These are phyloP conservation scores for Listronotus bonariensis DNA, from an alignment of 1,140 invertebrate species.

Conservation along the genomic window DNA sequence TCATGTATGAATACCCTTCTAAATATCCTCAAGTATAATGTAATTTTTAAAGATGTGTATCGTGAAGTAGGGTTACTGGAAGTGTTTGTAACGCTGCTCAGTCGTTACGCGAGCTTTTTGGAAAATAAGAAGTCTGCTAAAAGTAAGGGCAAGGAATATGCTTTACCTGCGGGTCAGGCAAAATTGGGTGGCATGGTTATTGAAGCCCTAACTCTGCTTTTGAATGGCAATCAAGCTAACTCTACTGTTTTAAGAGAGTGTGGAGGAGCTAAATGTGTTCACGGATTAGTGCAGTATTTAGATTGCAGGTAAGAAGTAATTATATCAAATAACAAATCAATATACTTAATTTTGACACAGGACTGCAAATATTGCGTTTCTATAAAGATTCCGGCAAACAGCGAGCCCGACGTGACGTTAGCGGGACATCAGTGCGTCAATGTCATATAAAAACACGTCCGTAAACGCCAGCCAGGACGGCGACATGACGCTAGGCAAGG, in stretches of 20 bases:
- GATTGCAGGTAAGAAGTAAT: conserved; percentile 74
- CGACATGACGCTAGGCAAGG: too few relatives aligned
- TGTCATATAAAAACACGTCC: too few relatives aligned
- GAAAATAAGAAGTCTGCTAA: conserved; percentile 63
- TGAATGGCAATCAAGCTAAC: conserved; percentile 82
- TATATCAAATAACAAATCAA: too few relatives aligned
- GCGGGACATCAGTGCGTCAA: too few relatives aligned
- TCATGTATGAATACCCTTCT: conserved; percentile 87
- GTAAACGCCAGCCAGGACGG: too few relatives aligned
- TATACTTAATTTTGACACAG: too few relatives aligned
- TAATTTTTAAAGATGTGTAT: conserved; percentile 96
- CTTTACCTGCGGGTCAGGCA: conserved; percentile 69
- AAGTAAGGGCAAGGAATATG: conserved; percentile 55
- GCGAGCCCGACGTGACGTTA: too few relatives aligned
- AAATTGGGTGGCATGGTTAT: conserved; percentile 83
- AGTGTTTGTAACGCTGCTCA: conserved; percentile 93
- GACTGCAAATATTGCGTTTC: too few relatives aligned
- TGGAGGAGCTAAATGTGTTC: conserved; percentile 87
- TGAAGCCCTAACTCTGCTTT: conserved; percentile 81
- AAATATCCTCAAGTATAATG: conserved; percentile 87
- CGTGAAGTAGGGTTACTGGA: conserved; percentile 97
- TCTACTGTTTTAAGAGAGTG: conserved; percentile 92
- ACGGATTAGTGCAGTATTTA: conserved; percentile 84
- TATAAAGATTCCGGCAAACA: too few relatives aligned
- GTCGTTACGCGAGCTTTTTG: conserved; percentile 79